Conservation (phyloP, 2,113 vertebrate genomes). For the Otus sunia region DNA sequence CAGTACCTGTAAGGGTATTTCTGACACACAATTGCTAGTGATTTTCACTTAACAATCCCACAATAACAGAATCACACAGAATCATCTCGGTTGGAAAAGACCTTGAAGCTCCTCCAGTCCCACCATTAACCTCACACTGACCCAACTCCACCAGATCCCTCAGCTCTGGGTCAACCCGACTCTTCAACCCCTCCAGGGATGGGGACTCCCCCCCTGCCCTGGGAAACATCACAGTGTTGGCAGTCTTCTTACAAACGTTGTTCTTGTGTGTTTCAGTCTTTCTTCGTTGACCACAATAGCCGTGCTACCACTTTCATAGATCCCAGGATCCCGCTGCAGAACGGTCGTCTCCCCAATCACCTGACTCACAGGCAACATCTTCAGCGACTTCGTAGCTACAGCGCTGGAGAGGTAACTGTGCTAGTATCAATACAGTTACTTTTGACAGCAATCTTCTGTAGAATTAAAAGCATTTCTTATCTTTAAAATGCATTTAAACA, state of each 20-base stretch:
- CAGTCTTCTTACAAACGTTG: neutral
- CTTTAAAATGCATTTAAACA: neutral
- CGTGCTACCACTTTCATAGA: slow-evolving; percentile 98
- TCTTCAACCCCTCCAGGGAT: too few relatives aligned
- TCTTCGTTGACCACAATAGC: slow-evolving; percentile 98
- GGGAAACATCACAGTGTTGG: neutral
- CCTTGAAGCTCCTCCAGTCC: too few relatives aligned
- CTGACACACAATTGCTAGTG: neutral
- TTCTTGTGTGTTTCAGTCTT: slow-evolving; percentile 80
- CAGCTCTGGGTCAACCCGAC: too few relatives aligned
- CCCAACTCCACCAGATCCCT: too few relatives aligned
- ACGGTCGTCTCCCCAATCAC: slow-evolving; percentile 88
- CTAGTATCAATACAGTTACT: neutral
- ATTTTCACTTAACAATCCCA: neutral
- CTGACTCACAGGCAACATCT: slow-evolving; percentile 94
- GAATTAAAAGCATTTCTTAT: neutral
- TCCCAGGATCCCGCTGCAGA: slow-evolving; percentile 95
- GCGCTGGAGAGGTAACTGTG: slow-evolving; percentile 90
- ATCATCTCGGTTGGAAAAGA: too few relatives aligned
- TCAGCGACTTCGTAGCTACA: slow-evolving; percentile 96
- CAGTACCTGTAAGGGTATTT: neutral
- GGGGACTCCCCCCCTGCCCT: too few relatives aligned
- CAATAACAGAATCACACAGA: too few relatives aligned
- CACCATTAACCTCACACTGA: too few relatives aligned
- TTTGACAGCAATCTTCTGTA: neutral